A percentile compares a stretch with the other conserved stretches of the same genome.
These are phyloP conservation scores for Poeciliopsis paucimaculata DNA, from an alignment of 2,797 vertebrate species.

Conservation along the genomic window DNA sequence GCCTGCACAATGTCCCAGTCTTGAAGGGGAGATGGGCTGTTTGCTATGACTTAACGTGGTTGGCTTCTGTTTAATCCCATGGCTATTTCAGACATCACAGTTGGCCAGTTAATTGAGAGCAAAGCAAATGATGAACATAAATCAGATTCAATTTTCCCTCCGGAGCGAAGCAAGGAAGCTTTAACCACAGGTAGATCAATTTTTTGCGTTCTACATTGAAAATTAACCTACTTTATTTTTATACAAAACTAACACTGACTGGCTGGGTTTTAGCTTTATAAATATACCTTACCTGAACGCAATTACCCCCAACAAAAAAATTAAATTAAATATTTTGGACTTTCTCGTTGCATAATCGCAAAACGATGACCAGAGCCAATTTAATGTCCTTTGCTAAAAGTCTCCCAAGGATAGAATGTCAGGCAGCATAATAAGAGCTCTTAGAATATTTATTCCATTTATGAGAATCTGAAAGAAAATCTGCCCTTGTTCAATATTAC, in stretches of 20 bases:
- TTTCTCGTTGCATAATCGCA: neutral
- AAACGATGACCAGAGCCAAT: neutral
- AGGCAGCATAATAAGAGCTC: slow-evolving; percentile 16
- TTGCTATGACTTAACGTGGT: slow-evolving; percentile 21
- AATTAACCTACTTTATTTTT: slow-evolving; percentile 37
- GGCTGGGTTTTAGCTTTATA: slow-evolving; percentile 26
- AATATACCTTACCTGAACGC: neutral
- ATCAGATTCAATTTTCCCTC: slow-evolving; percentile 26
- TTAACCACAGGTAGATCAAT: neutral
- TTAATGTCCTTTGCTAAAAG: neutral
- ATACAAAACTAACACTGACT: slow-evolving; percentile 24
- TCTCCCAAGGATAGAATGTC: slow-evolving; percentile 18
- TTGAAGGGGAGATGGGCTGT: slow-evolving; percentile 22
- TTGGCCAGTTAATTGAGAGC: slow-evolving; percentile 52
- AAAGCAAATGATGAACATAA: slow-evolving; percentile 6
- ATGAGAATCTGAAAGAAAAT: slow-evolving; percentile 13
- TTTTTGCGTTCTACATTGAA: slow-evolving; percentile 15
- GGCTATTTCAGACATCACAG: slow-evolving; percentile 15
- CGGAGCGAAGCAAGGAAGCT: slow-evolving; percentile 36
- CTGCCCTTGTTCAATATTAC: slow-evolving; percentile 33
- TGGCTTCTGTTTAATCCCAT: slow-evolving; percentile 27
- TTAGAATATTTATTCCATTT: slow-evolving; percentile 39
- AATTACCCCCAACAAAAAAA: neutral
- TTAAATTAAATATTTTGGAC: too few relatives aligned
- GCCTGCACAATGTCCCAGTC: slow-evolving; percentile 48